These are phyloP conservation scores for Galleria mellonella DNA, from an alignment of 1,140 invertebrate species.

Conservation along the genomic window DNA sequence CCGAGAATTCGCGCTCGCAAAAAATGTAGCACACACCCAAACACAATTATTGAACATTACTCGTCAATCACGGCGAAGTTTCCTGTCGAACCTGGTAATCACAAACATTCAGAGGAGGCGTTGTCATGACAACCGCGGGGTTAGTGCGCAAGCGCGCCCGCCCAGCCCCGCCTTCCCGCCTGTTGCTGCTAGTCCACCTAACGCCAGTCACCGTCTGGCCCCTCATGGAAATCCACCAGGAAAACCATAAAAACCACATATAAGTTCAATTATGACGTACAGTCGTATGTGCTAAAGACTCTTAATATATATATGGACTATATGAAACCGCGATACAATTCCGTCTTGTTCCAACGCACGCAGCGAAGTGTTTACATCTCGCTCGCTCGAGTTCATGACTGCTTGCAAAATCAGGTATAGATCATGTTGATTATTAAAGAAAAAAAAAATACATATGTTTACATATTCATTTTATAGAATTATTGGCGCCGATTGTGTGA, in stretches of 20 bases:
- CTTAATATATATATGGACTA: constrained; percentile 23
- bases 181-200: constrained; percentile 55
- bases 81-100: constrained; percentile 43
- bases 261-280: constrained; percentile 1
- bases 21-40: constrained; percentile 31
- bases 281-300: constrained; percentile 8
- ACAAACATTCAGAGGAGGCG: constrained; percentile 66
- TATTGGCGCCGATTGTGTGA: neutral
- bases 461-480: neutral
- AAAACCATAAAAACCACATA: constrained; percentile 13
- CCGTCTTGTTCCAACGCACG: constrained; percentile 22
- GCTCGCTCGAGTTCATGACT: constrained; percentile 46
- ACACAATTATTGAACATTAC: constrained; percentile 51
- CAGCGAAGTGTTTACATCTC: constrained; percentile 27
- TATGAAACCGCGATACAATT: constrained; percentile 9
- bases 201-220: constrained; percentile 49
- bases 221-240: constrained; percentile 22
- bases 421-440: too few relatives aligned
- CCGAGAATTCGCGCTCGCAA: neutral
- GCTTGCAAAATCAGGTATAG: constrained; percentile 51
- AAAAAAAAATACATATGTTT: constrained; percentile 3
- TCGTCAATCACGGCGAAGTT: constrained; percentile 51
- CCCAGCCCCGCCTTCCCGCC: constrained; percentile 51
- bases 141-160: constrained; percentile 51
- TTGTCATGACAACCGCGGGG: constrained; percentile 56